Evolutionary conservation across 2,888 invertebrate genomes (phyloP).

Genomic region (Patella depressa): DNA sequence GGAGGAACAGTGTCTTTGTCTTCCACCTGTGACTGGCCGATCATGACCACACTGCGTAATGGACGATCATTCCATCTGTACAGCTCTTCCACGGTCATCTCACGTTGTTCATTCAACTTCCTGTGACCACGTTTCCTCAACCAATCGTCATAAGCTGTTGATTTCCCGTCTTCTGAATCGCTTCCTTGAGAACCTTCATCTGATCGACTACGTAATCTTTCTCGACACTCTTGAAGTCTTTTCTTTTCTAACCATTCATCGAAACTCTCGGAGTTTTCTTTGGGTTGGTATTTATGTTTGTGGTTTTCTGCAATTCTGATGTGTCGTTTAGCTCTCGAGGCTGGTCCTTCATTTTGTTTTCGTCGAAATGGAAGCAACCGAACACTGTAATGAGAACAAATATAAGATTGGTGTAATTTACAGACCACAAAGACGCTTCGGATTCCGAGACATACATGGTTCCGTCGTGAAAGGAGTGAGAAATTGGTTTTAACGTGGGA

Average conservation of each 20-base stretch:
- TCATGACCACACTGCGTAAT: slow-evolving; percentile 27
- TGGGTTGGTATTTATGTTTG: slow-evolving; percentile 20
- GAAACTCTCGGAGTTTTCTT: slow-evolving; percentile 42
- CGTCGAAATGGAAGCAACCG: slow-evolving; percentile 24
- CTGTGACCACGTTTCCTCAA: slow-evolving; percentile 31
- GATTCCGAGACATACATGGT: too few relatives aligned
- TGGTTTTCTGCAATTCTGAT: slow-evolving; percentile 33
- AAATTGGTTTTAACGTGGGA: too few relatives aligned
- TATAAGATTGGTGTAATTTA: too few relatives aligned
- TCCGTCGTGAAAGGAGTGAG: too few relatives aligned
- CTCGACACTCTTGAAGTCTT: slow-evolving; percentile 34
- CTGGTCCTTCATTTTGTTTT: slow-evolving; percentile 27
- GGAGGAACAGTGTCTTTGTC: neutral
- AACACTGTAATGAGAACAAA: slow-evolving; percentile 15
- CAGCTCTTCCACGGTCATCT: slow-evolving; percentile 24
- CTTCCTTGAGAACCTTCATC: slow-evolving; percentile 32
- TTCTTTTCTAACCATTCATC: slow-evolving; percentile 51
- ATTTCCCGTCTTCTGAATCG: slow-evolving; percentile 38
- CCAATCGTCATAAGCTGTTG: slow-evolving; percentile 43
- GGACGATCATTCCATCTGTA: slow-evolving; percentile 27
- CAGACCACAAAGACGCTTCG: too few relatives aligned
- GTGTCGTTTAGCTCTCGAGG: slow-evolving; percentile 28
- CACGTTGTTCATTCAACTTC: slow-evolving; percentile 12
- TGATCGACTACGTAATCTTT: slow-evolving; percentile 31
- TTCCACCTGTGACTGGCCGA: neutral